Base-by-base conservation (phyloP, 2,797 vertebrate species). In the Danio kyathit region DNA sequence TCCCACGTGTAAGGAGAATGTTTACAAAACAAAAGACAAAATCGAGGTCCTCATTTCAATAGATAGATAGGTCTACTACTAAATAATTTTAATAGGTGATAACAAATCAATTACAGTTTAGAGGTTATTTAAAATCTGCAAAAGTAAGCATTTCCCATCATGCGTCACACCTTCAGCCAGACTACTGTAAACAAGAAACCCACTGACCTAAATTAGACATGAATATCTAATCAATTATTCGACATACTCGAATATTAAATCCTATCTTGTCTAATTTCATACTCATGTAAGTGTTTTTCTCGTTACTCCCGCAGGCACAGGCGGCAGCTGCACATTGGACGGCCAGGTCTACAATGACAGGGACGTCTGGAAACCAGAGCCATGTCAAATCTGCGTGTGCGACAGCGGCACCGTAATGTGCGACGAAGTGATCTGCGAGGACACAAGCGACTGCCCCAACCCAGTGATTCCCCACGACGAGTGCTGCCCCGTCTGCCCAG, bases 371-470 rank as follows among this genome's bases (percentile, higher is more conserved):
- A 96, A 96, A 92, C 93, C 95, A 3, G 86, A 93, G 12, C 64
- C 86, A 82, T 97, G 96, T 88, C 84, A 89, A 82, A 93, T 97
- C 90, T 97, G 96, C 63, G 92, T 96, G 77, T 97, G 96, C 70
- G 93, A 96, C 90, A 93, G 89, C 1, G 95, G 96, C 87, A 93
- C 85, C 6, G 83, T 94, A 63, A 86, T 95, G 86, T 96, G 96
- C 51, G 95, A 96, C 16, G 90, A 93, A 0, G 92, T 96, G 76
- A 87, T 90, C 67, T 97, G 96, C 79, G 90, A 93, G 21, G 90
- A 95, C 29, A 83, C 77, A 0, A 56, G 60, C 3, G 84, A 94
- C 81, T 97, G 96, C 81, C 84, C 89, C 65, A 93, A 94, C 21
- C 90, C 93, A 41, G 64, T 91, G 66, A 89, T 89, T 67, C 91